Evolutionary conservation across 2,888 invertebrate species (phyloP).

Genomic region (Nebria salina): DNA sequence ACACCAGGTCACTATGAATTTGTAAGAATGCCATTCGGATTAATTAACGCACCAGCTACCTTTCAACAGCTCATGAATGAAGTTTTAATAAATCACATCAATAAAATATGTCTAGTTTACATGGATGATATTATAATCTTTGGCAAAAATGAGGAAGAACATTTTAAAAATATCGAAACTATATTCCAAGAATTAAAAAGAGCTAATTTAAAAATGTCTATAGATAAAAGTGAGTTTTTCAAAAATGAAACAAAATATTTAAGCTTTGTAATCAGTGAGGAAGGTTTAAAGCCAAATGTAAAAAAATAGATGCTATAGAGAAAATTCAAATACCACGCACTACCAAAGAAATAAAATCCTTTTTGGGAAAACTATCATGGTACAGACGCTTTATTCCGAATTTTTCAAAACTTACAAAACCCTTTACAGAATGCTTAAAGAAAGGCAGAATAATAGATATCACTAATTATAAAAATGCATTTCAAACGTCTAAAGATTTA

Average conservation of each 20-base stretch:
- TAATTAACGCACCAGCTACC: too few relatives aligned
- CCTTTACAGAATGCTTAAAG: conserved; percentile 45
- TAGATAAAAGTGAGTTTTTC: neutral
- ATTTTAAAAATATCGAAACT: conserved; percentile 8
- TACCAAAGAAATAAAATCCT: conserved; percentile 43
- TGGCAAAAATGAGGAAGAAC: conserved; percentile 16
- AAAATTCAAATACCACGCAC: too few relatives aligned
- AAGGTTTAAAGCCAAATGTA: too few relatives aligned
- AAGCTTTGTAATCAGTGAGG: too few relatives aligned
- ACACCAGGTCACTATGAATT: conserved; percentile 25
- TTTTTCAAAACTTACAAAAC: conserved; percentile 42
- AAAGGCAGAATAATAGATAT: conserved; percentile 35
- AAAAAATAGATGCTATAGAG: too few relatives aligned
- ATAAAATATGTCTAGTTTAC: conserved; percentile 20
- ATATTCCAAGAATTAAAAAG: conserved; percentile 23
- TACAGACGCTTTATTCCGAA: conserved; percentile 39
- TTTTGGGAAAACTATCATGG: conserved; percentile 35
- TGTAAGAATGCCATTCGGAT: conserved; percentile 17
- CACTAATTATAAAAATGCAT: conserved; percentile 27
- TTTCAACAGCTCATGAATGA: conserved; percentile 20
- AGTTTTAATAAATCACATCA: conserved; percentile 11
- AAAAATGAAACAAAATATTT: too few relatives aligned
- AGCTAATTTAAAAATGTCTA: conserved; percentile 26
- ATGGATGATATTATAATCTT: neutral
- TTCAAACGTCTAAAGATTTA: conserved; percentile 29